phyloP scores from a whole-genome alignment of 1,140 invertebrate species.

The Dreissena rostriformis region DNA sequence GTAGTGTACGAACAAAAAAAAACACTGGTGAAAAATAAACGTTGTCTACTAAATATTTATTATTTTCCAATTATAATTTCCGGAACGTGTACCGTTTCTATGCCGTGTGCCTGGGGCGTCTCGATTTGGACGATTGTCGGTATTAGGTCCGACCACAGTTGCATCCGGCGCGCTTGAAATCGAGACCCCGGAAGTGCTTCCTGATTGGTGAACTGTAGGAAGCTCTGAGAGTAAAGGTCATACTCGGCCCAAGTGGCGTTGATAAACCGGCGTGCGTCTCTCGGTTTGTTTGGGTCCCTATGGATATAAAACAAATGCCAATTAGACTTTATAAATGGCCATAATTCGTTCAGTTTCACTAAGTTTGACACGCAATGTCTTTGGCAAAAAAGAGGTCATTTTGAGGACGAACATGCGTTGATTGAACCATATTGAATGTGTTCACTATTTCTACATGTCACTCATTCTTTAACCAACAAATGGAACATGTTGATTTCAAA shows the following conservation, averaged over 20 bases:
- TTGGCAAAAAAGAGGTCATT: not conserved
- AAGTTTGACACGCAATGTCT: no score
- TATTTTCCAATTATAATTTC: no score
- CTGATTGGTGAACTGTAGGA: slow-evolving; percentile 4
- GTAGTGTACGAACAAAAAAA: no score
- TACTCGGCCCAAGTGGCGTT: slow-evolving; percentile 23
- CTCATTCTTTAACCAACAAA: no score
- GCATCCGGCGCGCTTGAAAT: slow-evolving; percentile 17
- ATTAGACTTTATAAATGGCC: not conserved
- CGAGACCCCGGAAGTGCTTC: not conserved
- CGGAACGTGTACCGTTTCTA: no score
- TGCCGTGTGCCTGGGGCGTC: no score
- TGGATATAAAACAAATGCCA: not conserved
- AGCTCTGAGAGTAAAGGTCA: slow-evolving; percentile 18
- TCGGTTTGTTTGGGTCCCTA: slow-evolving; percentile 26
- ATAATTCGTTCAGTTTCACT: not conserved
- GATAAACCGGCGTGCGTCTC: not conserved
- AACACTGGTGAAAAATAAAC: no score
- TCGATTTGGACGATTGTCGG: not conserved
- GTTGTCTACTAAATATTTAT: no score
- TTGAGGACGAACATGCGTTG: not conserved
- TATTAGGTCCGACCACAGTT: slow-evolving; percentile 8
- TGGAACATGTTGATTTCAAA: no score
- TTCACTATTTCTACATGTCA: no score
- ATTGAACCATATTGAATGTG: not conserved